Conservation (phyloP, 37 sponge, comb jelly and placozoan genomes). For the Agelas oroides region DNA sequence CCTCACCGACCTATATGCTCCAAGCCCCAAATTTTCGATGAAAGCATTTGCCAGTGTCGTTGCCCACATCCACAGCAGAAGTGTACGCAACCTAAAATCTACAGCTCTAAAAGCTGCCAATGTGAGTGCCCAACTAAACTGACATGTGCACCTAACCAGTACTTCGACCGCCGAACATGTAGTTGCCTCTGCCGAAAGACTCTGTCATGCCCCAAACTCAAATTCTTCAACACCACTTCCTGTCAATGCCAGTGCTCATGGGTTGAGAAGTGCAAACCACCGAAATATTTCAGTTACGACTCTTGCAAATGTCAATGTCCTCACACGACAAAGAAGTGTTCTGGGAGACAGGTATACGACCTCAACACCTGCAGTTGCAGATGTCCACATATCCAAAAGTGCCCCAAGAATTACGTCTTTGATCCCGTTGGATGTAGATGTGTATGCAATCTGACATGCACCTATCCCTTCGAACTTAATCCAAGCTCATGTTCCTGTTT, state of each 20-base stretch:
- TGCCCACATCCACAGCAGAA: conserved; percentile 6
- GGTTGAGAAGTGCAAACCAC: background rate
- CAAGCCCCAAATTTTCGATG: conserved; percentile 7
- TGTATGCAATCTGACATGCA: conserved; percentile 28
- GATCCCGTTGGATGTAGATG: conserved; percentile 20
- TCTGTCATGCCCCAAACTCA: conserved; percentile 5
- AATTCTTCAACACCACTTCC: background rate
- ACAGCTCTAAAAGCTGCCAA: conserved; percentile 12
- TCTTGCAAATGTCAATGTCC: conserved; percentile 21
- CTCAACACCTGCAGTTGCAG: background rate
- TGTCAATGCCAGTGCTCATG: conserved; percentile 30
- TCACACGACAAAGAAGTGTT: background rate
- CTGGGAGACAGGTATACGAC: conserved; percentile 6
- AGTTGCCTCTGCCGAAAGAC: conserved; percentile 1
- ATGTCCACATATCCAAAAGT: background rate
- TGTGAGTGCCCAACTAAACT: conserved; percentile 34
- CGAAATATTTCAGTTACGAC: background rate
- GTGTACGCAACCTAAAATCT: background rate
- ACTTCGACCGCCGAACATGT: conserved; percentile 15
- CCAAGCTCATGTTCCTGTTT: conserved; percentile 45
- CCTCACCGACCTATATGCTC: conserved; percentile 13
- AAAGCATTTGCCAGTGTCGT: conserved; percentile 29
- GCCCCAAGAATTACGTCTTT: conserved; percentile 1
- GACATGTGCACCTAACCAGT: background rate
- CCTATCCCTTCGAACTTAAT: conserved; percentile 34